Conservation (phyloP, 2,888 invertebrate genomes). For the Platycheirus rosarum region DNA sequence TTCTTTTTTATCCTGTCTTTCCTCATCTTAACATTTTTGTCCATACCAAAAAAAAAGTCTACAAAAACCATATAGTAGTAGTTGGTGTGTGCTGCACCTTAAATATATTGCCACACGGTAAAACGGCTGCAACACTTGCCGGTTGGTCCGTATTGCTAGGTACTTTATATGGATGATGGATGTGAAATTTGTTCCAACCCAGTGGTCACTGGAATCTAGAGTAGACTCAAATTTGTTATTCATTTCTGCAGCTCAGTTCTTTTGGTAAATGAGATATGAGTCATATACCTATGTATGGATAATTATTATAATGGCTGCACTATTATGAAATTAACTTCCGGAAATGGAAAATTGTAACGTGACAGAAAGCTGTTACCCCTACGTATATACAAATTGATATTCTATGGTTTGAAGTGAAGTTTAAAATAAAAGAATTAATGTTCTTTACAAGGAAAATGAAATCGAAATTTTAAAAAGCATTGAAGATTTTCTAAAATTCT, state of each 20-base stretch:
- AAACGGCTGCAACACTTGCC: constrained; percentile 32
- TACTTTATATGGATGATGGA: constrained; percentile 49
- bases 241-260: constrained; percentile 52
- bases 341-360: constrained; percentile 32
- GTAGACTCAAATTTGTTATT: constrained; percentile 40
- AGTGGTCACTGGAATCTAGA: constrained; percentile 68
- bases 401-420: neutral
- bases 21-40: neutral
- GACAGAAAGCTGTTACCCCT: constrained; percentile 54
- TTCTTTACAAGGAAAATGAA: constrained; percentile 49
- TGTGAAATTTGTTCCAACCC: constrained; percentile 63
- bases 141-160: constrained; percentile 55
- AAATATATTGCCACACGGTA: too few relatives aligned
- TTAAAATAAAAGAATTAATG: constrained; percentile 1
- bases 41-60: neutral
- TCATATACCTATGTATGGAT: too few relatives aligned
- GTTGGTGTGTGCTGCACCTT: too few relatives aligned
- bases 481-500: constrained; percentile 54
- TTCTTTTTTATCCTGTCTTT: neutral
- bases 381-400: constrained; percentile 23
- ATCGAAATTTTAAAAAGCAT: constrained; percentile 36
- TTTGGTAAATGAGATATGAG: too few relatives aligned
- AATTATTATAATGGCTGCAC: too few relatives aligned
- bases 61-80: too few relatives aligned
- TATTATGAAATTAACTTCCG: constrained; percentile 42